Conservation (phyloP, 2,113 vertebrate genomes). For the Syngnathus scovelli region DNA sequence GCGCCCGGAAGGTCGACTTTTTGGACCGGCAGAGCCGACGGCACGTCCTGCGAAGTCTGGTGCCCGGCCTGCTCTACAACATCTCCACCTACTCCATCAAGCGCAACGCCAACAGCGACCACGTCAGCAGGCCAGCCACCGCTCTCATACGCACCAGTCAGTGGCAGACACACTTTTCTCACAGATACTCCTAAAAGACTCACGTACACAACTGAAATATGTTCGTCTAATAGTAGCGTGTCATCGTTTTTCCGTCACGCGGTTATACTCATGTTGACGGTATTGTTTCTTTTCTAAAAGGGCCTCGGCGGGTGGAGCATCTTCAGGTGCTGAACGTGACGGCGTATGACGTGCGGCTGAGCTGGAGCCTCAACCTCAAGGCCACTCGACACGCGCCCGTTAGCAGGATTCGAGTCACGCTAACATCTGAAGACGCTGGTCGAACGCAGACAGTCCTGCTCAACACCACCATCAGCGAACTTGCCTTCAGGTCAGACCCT, state of each 20-base stretch:
- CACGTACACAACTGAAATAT: no score
- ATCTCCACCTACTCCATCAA: conserved; percentile 94
- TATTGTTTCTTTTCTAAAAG: conserved; percentile 50
- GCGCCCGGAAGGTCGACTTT: conserved; percentile 82
- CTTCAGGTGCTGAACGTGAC: conserved; percentile 82
- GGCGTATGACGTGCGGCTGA: conserved; percentile 79
- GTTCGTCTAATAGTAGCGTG: no score
- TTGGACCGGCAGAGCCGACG: conserved; percentile 81
- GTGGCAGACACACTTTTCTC: conserved; percentile 30
- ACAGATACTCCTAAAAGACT: no score
- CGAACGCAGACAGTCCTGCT: conserved; percentile 71
- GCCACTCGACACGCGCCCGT: conserved; percentile 73
- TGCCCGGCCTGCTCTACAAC: conserved; percentile 87
- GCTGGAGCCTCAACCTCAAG: conserved; percentile 84
- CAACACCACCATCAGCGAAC: conserved; percentile 76
- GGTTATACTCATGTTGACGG: conserved; percentile 1
- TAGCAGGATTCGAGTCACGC: conserved; percentile 79
- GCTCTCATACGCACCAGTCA: conserved; percentile 89
- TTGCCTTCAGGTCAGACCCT: conserved; percentile 81
- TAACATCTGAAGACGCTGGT: conserved; percentile 70
- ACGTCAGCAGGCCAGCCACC: conserved; percentile 85
- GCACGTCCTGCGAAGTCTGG: conserved; percentile 83
- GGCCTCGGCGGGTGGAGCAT: conserved; percentile 82
- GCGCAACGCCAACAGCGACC: conserved; percentile 86
- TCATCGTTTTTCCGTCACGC: no score